A percentile compares a stretch with the other conserved stretches of the same genome.
phyloP scores from a whole-genome alignment of 2,797 vertebrate genomes.

The Psittacula echo region DNA sequence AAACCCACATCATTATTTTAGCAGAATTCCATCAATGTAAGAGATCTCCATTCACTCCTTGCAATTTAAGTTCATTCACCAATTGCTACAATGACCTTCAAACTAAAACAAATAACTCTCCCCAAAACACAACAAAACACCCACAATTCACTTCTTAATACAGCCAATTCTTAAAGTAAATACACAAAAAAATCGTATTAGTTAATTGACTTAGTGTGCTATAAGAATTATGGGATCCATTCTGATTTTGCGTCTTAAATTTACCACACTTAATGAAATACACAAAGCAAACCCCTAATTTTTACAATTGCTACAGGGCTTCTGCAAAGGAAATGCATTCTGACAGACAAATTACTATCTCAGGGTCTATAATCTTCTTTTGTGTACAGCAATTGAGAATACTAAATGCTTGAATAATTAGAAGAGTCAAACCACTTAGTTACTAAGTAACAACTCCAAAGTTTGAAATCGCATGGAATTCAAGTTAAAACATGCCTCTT shows the following conservation, averaged over 20 bases:
- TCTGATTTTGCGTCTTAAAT: slow-evolving; percentile 14
- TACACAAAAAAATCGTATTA: neutral
- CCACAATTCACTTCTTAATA: neutral
- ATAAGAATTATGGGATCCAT: neutral
- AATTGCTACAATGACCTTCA: neutral
- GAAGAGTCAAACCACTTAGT: neutral
- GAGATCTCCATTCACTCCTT: neutral
- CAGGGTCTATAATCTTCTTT: slow-evolving; percentile 6
- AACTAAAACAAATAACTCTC: neutral
- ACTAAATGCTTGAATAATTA: slow-evolving; percentile 12
- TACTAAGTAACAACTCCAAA: neutral
- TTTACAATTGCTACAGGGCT: neutral
- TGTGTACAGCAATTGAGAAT: neutral
- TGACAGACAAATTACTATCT: slow-evolving; percentile 9
- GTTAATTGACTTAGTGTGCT: neutral
- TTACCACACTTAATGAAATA: neutral
- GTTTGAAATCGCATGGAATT: neutral
- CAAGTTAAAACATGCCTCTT: neutral
- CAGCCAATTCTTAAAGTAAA: neutral
- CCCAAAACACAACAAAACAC: neutral
- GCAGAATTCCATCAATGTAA: neutral
- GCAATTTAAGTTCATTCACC: neutral
- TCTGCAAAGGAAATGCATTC: slow-evolving; percentile 2
- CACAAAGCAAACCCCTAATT: neutral
- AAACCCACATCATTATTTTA: neutral